Conservation (phyloP, 2,113 vertebrate species). For the Corvus cornix region DNA sequence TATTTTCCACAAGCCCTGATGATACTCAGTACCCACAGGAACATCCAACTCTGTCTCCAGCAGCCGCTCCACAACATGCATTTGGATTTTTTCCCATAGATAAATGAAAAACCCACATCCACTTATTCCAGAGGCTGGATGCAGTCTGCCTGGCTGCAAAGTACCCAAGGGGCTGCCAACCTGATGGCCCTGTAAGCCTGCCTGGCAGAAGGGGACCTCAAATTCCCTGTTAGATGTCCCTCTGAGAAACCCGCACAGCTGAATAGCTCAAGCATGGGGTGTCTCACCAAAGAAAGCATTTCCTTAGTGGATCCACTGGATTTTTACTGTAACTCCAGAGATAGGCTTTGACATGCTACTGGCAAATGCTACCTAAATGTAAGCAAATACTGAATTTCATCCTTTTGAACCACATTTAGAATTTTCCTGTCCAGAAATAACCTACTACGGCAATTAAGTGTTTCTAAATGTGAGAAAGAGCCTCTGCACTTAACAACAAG, state of each 20-base stretch:
- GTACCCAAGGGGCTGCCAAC: background rate
- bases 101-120: background rate
- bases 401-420: background rate
- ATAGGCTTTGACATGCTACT: background rate
- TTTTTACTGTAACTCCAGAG: background rate
- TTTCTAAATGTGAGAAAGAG: background rate
- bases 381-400: background rate
- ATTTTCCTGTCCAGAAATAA: slow-evolving; percentile 3
- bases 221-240: background rate
- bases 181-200: background rate
- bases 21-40: background rate
- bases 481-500: background rate
- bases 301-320: slow-evolving; percentile 2
- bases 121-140: background rate
- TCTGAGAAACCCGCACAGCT: background rate
- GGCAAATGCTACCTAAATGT: background rate
- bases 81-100: background rate
- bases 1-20: background rate
- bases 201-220: background rate
- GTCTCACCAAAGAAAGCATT: background rate
- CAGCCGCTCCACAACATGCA: background rate
- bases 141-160: background rate
- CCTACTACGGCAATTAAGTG: background rate
- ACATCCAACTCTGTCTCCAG: background rate
- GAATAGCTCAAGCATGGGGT: background rate